Conservation (phyloP, 2,888 invertebrate species). For the Tetranychus piercei region DNA sequence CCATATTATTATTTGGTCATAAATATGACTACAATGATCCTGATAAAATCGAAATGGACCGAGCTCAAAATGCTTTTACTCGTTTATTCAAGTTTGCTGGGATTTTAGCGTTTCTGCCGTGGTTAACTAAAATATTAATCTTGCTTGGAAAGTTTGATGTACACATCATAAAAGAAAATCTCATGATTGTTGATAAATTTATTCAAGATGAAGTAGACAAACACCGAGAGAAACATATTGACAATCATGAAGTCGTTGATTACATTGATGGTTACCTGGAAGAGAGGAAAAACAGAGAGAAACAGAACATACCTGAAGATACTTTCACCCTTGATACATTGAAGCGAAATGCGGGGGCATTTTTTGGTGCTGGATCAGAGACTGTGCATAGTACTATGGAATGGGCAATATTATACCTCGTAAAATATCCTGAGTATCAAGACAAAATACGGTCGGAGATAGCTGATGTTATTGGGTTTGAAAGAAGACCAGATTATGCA, state of each 20-base stretch:
- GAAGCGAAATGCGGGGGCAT: neutral
- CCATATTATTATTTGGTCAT: neutral
- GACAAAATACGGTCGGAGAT: conserved; percentile 64
- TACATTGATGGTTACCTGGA: neutral
- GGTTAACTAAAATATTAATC: neutral
- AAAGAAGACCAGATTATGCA: conserved; percentile 56
- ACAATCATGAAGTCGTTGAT: neutral
- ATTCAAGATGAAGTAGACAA: neutral
- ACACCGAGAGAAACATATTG: neutral
- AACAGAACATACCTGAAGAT: neutral
- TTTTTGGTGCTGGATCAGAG: conserved; percentile 76
- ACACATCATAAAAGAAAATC: neutral
- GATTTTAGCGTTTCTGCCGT: neutral
- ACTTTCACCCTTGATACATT: neutral
- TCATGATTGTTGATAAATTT: neutral
- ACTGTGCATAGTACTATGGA: conserved; percentile 72
- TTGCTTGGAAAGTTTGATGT: neutral
- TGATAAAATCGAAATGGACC: neutral
- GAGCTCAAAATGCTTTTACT: neutral
- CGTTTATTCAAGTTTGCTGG: neutral
- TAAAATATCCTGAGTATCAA: conserved; percentile 63
- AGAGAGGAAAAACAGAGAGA: neutral
- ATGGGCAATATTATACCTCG: conserved; percentile 71
- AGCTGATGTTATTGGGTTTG: conserved; percentile 48
- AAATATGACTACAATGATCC: neutral